These are phyloP conservation scores for Sphaerophoria taeniata DNA, from an alignment of 2,888 invertebrate species.

Conservation along the genomic window DNA sequence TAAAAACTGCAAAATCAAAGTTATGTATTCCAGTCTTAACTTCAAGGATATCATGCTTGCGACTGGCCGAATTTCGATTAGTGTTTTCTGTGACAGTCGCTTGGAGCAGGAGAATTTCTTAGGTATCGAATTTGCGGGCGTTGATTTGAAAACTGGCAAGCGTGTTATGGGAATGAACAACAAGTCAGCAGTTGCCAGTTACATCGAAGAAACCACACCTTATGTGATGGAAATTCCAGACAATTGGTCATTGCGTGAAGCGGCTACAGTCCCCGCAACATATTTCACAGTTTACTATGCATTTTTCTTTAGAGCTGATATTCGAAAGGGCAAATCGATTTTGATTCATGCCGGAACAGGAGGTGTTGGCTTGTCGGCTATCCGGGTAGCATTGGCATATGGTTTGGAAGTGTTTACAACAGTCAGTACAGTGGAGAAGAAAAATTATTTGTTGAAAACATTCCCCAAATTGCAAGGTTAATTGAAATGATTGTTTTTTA, in stretches of 20 bases:
- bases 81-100: constrained; percentile 87
- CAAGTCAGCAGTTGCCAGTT: constrained; percentile 84
- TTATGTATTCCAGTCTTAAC: constrained; percentile 89
- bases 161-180: constrained; percentile 85
- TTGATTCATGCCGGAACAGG: constrained; percentile 87
- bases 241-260: constrained; percentile 89
- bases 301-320: constrained; percentile 80
- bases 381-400: constrained; percentile 86
- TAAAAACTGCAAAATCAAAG: constrained; percentile 84
- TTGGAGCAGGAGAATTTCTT: constrained; percentile 85
- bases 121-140: constrained; percentile 87
- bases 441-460: constrained; percentile 85
- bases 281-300: constrained; percentile 87
- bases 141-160: constrained; percentile 83
- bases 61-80: constrained; percentile 92
- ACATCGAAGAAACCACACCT: constrained; percentile 70
- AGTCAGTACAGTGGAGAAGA: constrained; percentile 87
- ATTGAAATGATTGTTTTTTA: no score
- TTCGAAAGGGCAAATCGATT: constrained; percentile 81
- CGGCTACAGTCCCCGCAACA: constrained; percentile 90
- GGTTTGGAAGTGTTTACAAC: constrained; percentile 89
- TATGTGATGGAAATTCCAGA: constrained; percentile 88
- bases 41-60: constrained; percentile 97
- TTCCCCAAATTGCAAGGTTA: constrained; percentile 85
- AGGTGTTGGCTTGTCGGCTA: constrained; percentile 91